phyloP scores from a whole-genome alignment of 2,113 vertebrate species.

The Tympanuchus pallidicinctus region DNA sequence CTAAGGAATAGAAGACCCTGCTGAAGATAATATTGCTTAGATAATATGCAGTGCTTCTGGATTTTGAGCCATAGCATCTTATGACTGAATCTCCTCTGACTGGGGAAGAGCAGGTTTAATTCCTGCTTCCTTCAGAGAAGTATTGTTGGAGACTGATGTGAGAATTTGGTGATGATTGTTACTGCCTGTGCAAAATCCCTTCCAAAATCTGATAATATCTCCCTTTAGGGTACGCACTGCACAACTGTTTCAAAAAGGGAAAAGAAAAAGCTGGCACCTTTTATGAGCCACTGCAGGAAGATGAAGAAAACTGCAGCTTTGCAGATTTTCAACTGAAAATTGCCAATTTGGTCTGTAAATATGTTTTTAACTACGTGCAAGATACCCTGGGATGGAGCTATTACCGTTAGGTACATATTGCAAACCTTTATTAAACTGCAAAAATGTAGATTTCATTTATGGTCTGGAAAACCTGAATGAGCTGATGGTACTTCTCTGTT shows the following conservation, averaged over 20 bases:
- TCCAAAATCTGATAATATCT: background rate
- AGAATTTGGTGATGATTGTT: background rate
- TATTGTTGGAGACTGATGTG: background rate
- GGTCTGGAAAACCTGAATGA: background rate
- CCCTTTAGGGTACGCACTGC: background rate
- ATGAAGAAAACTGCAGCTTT: background rate
- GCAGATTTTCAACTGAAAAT: background rate
- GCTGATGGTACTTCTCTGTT: background rate
- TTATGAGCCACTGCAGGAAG: background rate
- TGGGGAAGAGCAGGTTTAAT: background rate
- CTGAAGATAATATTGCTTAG: background rate
- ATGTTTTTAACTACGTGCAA: background rate
- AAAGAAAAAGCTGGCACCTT: background rate
- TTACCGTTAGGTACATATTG: background rate
- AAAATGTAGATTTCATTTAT: background rate
- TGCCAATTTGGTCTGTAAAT: background rate
- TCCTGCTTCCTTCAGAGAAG: slow-evolving; percentile 1
- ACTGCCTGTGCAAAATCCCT: background rate
- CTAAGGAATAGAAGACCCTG: background rate
- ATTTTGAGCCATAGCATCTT: background rate
- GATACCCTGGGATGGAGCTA: background rate
- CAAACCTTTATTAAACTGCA: background rate
- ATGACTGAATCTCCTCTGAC: background rate
- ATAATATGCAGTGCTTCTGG: background rate
- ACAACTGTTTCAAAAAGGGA: background rate